Evolutionary conservation across 2,888 invertebrate species (phyloP).

Genomic region (Limnephilus rhombicus): DNA sequence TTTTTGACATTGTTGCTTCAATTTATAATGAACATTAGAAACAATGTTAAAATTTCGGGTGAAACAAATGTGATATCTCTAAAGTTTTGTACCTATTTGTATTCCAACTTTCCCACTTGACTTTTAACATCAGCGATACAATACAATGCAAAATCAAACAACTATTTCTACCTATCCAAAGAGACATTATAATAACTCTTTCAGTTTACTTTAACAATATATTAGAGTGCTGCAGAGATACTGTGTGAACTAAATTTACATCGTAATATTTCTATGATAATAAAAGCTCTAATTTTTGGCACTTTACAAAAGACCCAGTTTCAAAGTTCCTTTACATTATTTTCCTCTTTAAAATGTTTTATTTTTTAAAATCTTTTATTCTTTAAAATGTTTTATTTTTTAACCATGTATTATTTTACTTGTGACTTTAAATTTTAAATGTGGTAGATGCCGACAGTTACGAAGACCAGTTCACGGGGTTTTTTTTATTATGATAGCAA

Average conservation of each 20-base stretch:
- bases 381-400: neutral
- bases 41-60: too few relatives aligned
- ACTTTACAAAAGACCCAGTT: neutral
- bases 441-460: neutral
- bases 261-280: neutral
- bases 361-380: neutral
- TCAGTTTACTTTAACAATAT: neutral
- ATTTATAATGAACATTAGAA: neutral
- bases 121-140: neutral
- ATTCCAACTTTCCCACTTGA: neutral
- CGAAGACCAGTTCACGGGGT: neutral
- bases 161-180: neutral
- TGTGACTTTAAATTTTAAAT: neutral
- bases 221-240: neutral
- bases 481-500: slow-evolving; percentile 19
- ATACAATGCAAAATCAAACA: neutral
- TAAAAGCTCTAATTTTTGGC: neutral
- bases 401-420: neutral
- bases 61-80: neutral
- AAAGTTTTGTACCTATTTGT: neutral
- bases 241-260: neutral
- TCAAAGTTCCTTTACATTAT: neutral
- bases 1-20: neutral
- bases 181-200: neutral
- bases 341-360: neutral